Base-by-base conservation (phyloP, 2,113 vertebrate genomes). In the Podarcis raffonei region DNA sequence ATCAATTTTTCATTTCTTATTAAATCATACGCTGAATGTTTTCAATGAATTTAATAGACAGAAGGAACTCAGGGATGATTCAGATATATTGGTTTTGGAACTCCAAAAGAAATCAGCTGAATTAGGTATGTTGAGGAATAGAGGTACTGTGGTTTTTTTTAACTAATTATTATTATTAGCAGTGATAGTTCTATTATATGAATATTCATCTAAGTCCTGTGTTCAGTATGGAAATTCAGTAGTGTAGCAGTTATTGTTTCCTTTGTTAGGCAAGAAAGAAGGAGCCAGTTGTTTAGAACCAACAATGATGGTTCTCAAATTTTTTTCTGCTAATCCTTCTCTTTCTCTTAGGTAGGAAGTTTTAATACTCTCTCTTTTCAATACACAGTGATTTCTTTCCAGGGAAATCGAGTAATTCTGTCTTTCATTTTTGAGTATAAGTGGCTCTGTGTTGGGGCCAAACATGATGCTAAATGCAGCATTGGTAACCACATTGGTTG, bases 61-160 rank as follows among this genome's bases (percentile, higher is more conserved):
- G 78, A 89, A 91, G 93, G 94, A 96, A 89, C 92, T 15, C 13
- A 96, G 96, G 86, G 92, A 94, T 1, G 82, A 95, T 1, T 89
- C 92, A 81, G 95, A 95, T 92, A 90, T 85, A 48, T 87, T 96
- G 68, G 90, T 86, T 18, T 32, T 94, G 93, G 93, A 97, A 82
- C 92, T 96, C 86, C 93, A 92, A 68, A 95, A 95, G 39, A 97
- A 95, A 66, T 95, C 96, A 94, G 77, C 82, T 90, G 95, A 97
- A 92, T 84, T 97, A 84, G 96, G 97, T 98, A 96, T 95, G 95
- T 75, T 85, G 84, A 87, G 85, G 23, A 81, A 32, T 59, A 72
- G 65, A 16, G 69, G 68, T 25, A 84, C 1, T 82, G 12, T 69
- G 32, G n/a, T n/a, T 71, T 48, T 53, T 18, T 75, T 48, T 1